Conservation (phyloP, 1,140 invertebrate genomes). For the Drosophila seguyi region DNA sequence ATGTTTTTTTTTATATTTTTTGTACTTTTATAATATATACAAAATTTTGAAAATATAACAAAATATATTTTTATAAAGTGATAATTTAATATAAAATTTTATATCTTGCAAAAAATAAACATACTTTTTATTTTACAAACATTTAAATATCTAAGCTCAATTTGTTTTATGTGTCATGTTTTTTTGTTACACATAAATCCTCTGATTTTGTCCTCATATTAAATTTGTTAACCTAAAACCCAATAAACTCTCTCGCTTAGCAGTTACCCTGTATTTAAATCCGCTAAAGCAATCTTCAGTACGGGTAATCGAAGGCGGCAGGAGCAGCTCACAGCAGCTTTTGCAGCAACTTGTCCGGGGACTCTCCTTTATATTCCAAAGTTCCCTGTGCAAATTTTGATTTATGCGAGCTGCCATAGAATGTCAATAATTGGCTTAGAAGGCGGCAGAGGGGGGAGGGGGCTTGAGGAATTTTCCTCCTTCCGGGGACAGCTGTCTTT, state of each 20-base stretch:
- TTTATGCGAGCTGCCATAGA: conserved; percentile 66
- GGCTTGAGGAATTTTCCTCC: too few relatives aligned
- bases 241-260: not conserved
- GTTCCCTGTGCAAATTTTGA: conserved; percentile 45
- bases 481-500: conserved; percentile 47
- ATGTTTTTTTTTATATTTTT: too few relatives aligned
- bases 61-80: too few relatives aligned
- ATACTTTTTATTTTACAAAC: too few relatives aligned
- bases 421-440: conserved; percentile 75
- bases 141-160: too few relatives aligned
- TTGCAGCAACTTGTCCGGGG: not conserved
- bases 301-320: conserved; percentile 8
- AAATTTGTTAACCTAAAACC: too few relatives aligned
- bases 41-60: too few relatives aligned
- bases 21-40: too few relatives aligned
- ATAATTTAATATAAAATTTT: too few relatives aligned
- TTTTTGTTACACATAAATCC: not conserved
- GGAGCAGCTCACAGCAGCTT: conserved; percentile 2
- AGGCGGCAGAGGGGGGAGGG: too few relatives aligned
- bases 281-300: conserved; percentile 14
- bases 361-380: conserved; percentile 5
- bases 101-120: too few relatives aligned
- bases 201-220: not conserved
- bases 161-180: too few relatives aligned
- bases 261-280: conserved; percentile 8